phyloP scores from a whole-genome alignment of 1,140 invertebrate species.

The Teleopsis dalmanni region DNA sequence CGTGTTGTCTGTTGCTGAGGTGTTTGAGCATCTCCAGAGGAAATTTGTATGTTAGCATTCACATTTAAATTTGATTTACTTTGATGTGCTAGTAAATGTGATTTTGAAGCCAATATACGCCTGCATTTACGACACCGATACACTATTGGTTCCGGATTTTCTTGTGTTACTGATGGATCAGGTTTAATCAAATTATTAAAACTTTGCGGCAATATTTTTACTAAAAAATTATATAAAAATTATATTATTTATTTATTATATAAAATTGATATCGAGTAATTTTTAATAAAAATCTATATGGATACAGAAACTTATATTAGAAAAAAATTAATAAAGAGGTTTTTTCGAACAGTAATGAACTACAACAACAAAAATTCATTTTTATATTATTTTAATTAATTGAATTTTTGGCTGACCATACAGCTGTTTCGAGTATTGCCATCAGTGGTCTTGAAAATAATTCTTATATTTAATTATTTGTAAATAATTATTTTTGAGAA shows the following conservation, averaged over 20 bases:
- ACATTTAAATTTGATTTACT: conserved; percentile 24
- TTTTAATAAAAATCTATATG: too few relatives aligned
- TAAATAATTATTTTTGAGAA: too few relatives aligned
- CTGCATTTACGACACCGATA: conserved; percentile 73
- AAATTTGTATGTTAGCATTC: conserved; percentile 14
- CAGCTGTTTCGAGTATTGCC: too few relatives aligned
- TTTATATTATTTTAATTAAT: too few relatives aligned
- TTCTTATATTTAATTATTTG: too few relatives aligned
- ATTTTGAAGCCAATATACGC: conserved; percentile 67
- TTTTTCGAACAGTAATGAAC: too few relatives aligned
- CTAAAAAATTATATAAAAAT: conserved; percentile 43
- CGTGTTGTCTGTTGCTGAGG: conserved; percentile 5
- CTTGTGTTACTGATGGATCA: conserved; percentile 67
- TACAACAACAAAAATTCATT: too few relatives aligned
- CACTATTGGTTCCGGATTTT: conserved; percentile 70
- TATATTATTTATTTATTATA: neutral
- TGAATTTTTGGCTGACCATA: too few relatives aligned
- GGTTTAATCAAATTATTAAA: conserved; percentile 68
- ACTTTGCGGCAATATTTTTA: conserved; percentile 70
- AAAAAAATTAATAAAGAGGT: too few relatives aligned
- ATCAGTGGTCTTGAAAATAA: too few relatives aligned
- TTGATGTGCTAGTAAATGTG: conserved; percentile 64
- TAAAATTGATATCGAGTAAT: too few relatives aligned
- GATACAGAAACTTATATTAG: too few relatives aligned
- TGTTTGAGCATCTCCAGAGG: neutral